Evolutionary conservation across 92 coral and sea anemone genomes (phyloP), one percentile per base, ranked within the genome.

Genomic region (Epizoanthus illoricatus): DNA sequence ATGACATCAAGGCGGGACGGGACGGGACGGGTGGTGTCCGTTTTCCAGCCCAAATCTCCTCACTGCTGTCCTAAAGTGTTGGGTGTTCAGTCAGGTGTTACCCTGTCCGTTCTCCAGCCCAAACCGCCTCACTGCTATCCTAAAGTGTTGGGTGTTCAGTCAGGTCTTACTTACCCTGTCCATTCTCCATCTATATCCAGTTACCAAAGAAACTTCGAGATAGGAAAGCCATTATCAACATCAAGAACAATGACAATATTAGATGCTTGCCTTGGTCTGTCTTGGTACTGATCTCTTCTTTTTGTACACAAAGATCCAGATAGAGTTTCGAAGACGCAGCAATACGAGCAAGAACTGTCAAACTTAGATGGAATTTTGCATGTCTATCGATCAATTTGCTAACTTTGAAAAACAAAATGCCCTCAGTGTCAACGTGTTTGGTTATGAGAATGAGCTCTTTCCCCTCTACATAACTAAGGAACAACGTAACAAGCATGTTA

Each of bases 191-290:
- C 36, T 84, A 90, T 7, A 12, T 83, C 19, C 85, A 63, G 0
- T 85, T 90, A 1, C 88, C 93, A 0, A 65, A 87, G 2, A 73
- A 4, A 39, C 54, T 87, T 4, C n/a, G 61, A 16, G 52, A 65
- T 12, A 90, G 74, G 49, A 87, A 86, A 69, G 90, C 90, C 2
- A 73, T 90, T 24, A 66, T 86, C 6, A 86, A 90, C 71, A 42
- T 86, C 17, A 79, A 87, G 60, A 87, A 90, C 43, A 28, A 41
- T 0, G 86, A 83, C 47, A 3, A 76, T 36, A n/a, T n/a, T n/a
- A 83, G 76, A 41, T 84, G 88, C 19, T 73, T 90, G 11, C 28
- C 75, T 5, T 89, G 92, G 92, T 81, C 86, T 2, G 80, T 86
- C 45, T 49, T 86, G 4, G 86, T 86, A 1, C n/a, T n/a, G n/a